A percentile compares a stretch with the other conserved stretches of the same genome.
Conservation (phyloP, 92 coral and sea anemone genomes). For the Epizoanthus ramosus region DNA sequence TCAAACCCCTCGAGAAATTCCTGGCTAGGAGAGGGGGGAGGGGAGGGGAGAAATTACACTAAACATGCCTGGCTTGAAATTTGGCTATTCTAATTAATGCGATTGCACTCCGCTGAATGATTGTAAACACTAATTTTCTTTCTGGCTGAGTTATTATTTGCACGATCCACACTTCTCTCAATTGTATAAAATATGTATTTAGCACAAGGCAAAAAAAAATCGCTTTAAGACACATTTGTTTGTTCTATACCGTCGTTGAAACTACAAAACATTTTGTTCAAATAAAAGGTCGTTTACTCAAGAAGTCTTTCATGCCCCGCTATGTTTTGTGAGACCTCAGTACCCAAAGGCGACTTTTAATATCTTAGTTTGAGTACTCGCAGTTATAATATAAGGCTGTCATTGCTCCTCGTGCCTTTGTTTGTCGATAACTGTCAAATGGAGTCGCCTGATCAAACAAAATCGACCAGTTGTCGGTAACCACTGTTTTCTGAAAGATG, state of each 20-base stretch:
- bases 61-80: no score
- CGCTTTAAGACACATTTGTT: constrained; percentile 6
- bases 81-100: no score
- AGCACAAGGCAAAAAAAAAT: neutral
- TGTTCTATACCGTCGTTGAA: neutral
- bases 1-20: no score
- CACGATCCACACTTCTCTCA: neutral
- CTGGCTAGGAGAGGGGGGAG: no score
- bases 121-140: neutral
- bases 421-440: constrained; percentile 14
- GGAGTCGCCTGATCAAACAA: constrained; percentile 19
- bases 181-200: neutral
- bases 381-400: neutral
- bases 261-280: neutral
- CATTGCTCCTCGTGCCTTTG: constrained; percentile 7
- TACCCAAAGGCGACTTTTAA: constrained; percentile 9
- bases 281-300: neutral
- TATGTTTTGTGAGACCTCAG: neutral
- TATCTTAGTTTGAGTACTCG: neutral
- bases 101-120: neutral
- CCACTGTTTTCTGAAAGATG: constrained; percentile 9
- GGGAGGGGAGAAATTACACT: no score
- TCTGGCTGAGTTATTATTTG: neutral
- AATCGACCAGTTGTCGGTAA: neutral
- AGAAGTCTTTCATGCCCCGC: neutral